Percentiles rank a stretch among this genome's conserved stretches.
phyloP scores from a whole-genome alignment of 2,113 vertebrate genomes.

The Tinamus guttatus region DNA sequence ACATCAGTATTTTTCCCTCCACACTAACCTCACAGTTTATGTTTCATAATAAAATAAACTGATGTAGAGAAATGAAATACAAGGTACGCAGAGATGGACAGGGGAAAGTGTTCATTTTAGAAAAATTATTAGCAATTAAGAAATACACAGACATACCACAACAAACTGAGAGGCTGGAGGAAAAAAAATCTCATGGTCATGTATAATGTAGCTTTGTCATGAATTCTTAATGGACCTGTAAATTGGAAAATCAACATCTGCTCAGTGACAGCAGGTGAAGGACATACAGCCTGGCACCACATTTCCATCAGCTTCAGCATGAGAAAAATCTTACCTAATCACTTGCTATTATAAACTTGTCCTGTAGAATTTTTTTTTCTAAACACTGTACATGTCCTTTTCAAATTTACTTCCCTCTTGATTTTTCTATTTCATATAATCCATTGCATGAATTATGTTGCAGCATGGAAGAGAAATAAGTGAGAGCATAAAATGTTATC shows the following conservation, averaged over 20 bases:
- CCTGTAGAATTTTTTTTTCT: background rate
- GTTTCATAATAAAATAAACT: background rate
- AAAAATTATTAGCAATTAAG: background rate
- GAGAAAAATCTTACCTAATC: background rate
- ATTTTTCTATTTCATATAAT: background rate
- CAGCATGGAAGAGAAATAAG: background rate
- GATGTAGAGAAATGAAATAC: background rate
- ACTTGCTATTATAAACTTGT: background rate
- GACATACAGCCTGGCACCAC: background rate
- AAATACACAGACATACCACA: background rate
- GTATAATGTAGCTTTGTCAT: slow-evolving; percentile 37
- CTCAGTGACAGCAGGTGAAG: slow-evolving; percentile 35
- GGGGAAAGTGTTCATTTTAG: background rate
- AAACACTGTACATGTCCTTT: background rate
- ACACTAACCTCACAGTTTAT: background rate
- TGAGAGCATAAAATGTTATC: background rate
- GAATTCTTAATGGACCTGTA: slow-evolving; percentile 54
- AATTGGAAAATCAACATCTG: slow-evolving; percentile 58
- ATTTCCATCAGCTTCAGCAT: background rate
- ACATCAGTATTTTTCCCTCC: background rate
- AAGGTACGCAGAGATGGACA: background rate
- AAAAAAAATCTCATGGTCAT: background rate
- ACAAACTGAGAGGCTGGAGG: background rate
- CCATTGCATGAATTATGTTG: background rate
- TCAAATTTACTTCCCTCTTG: background rate